Base-by-base conservation (phyloP, 30 jellyfish, hydroid and myxozoan species). In the Aurelia sp. region DNA sequence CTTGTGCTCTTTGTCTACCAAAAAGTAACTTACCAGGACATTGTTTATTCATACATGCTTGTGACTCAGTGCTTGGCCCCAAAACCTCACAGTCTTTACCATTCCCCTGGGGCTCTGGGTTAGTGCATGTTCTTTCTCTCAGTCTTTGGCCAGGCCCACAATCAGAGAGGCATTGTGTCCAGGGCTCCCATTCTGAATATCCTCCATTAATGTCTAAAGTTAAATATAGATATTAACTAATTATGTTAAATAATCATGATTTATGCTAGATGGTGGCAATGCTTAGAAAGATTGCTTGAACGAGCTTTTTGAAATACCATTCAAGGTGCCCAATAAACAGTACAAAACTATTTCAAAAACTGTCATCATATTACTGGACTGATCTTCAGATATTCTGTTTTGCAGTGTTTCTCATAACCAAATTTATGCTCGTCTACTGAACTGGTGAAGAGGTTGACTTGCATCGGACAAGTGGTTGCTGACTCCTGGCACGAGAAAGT, bases 151-250 rank as follows among this genome's bases (percentile, higher is more conserved):
- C 95, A 3, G 66, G 66, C 3, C 95, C 95, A 71, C 95, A 85
- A 9, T 18, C 41, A 8, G 84, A 55, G 27, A 27, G 66, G 37
- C 95, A 85, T 51, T 74, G 52, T 16, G 89, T 73, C 95, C 95
- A 85, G 10, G 33, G 71, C n/a, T 18, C 58, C 95, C 95, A 85
- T 64, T 74, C 71, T 13, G 69, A 44, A 52, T 59, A 85, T 22
- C 95, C 95, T 41, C 95, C 95, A 66, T 85, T 83, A n/a, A 85
- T 71, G 20, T 67, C 95, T 67, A 61, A 52, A 15, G 8, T 44
- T 62, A 30, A 75, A 62, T 63, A 11, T 52, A 57, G 52, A 58
- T 11, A 52, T 0, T 37, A 13, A 57, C 0, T 57, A 13, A 13
- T 13, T 3, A 57, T n/a, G n/a, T n/a, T n/a, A n/a, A n/a, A n/a